These are phyloP conservation scores for Pogonomyrmex californicus DNA, from an alignment of 1,140 invertebrate genomes.

Conservation along the genomic window DNA sequence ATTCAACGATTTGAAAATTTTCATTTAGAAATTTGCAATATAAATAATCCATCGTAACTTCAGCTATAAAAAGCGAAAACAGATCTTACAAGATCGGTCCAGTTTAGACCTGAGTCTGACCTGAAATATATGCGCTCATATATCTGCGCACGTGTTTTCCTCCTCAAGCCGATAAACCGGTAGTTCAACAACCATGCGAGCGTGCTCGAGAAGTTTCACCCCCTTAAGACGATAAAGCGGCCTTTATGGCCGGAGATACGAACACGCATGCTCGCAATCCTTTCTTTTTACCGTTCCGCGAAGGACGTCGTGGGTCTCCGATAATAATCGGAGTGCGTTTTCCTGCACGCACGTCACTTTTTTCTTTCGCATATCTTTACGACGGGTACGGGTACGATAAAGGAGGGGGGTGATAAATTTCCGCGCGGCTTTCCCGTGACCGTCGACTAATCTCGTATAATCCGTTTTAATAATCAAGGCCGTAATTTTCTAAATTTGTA, in stretches of 20 bases:
- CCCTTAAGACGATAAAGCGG: constrained; percentile 70
- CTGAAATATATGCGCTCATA: constrained; percentile 7
- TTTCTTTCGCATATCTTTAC: constrained; percentile 1
- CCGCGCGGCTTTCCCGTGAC: neutral
- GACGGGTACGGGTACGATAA: constrained; percentile 55
- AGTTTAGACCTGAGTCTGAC: constrained; percentile 23
- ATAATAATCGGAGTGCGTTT: constrained; percentile 57
- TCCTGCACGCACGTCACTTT: constrained; percentile 22
- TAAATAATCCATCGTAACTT: neutral
- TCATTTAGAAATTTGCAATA: neutral
- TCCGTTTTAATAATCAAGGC: constrained; percentile 53
- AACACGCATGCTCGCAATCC: constrained; percentile 48
- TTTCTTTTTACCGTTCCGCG: neutral
- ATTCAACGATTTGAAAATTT: constrained; percentile 2
- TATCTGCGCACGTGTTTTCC: constrained; percentile 48
- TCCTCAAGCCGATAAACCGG: constrained; percentile 68
- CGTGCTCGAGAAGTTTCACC: constrained; percentile 67
- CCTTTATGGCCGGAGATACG: constrained; percentile 66
- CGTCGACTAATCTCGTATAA: constrained; percentile 43
- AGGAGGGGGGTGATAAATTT: constrained; percentile 53
- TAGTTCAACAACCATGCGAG: constrained; percentile 73
- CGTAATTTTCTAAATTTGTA: constrained; percentile 39
- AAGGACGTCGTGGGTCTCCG: constrained; percentile 35
- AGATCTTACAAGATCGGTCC: neutral
- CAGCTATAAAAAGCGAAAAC: neutral